phyloP scores from a whole-genome alignment of 2,113 vertebrate genomes.

The pig (Sus scrofa) region T2T-Sscrofa CM000824.6:160808001-160808500 shows the following conservation, averaged over 20 bases:
- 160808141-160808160: slow-evolving; percentile 60
- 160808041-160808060: slow-evolving; percentile 75
- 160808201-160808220: slow-evolving; percentile 49
- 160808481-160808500: neutral
- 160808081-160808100: slow-evolving; percentile 65
- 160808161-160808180: slow-evolving; percentile 57
- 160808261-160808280: neutral
- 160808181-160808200: slow-evolving; percentile 43
- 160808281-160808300: neutral
- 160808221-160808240: slow-evolving; percentile 23
- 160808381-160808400: neutral
- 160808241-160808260: slow-evolving; percentile 53
- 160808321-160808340: neutral
- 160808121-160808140: slow-evolving; percentile 49
- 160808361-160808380: neutral
- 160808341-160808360: slow-evolving; percentile 7
- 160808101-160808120: slow-evolving; percentile 63
- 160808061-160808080: slow-evolving; percentile 72
- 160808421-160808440: neutral
- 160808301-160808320: neutral
- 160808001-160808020: slow-evolving; percentile 39
- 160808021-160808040: slow-evolving; percentile 67
- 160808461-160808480: neutral
- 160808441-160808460: neutral
- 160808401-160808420: neutral